Evolutionary conservation across 2,797 vertebrate genomes (phyloP).

Genomic region (Poecilia picta): DNA sequence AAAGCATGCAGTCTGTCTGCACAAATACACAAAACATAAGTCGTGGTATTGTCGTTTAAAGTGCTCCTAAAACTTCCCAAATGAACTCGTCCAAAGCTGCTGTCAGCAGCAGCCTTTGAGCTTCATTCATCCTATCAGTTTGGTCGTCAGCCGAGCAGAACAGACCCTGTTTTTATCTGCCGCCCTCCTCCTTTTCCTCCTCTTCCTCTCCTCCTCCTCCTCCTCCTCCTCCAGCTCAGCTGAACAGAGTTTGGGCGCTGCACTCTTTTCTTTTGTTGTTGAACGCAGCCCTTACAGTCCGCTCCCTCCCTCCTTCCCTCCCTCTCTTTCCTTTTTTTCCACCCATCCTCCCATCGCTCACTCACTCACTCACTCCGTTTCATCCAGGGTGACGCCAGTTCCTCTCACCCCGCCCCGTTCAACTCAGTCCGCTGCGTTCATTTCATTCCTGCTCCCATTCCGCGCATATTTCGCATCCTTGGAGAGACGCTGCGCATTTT

Average conservation of each 20-base stretch:
- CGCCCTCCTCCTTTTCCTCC: constrained; percentile 9
- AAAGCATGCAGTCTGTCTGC: neutral
- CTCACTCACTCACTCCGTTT: constrained; percentile 68
- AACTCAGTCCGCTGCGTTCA: constrained; percentile 93
- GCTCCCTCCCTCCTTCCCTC: constrained; percentile 30
- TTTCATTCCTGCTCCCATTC: constrained; percentile 99
- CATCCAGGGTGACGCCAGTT: constrained; percentile 86
- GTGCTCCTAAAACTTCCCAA: neutral
- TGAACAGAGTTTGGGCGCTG: constrained; percentile 67
- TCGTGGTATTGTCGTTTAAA: neutral
- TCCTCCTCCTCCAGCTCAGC: constrained; percentile 6
- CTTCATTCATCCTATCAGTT: constrained; percentile 23
- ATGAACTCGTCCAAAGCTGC: neutral
- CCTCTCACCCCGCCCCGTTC: constrained; percentile 82
- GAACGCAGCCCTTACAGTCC: constrained; percentile 66
- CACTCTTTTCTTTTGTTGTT: constrained; percentile 75
- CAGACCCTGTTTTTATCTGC: constrained; percentile 27
- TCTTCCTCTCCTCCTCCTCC: neutral
- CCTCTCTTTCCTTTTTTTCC: constrained; percentile 34
- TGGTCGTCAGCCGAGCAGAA: constrained; percentile 36
- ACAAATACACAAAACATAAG: neutral
- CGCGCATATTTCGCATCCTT: constrained; percentile 97
- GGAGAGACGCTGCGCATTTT: constrained; percentile 79
- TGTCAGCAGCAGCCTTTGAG: constrained; percentile 2
- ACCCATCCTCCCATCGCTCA: constrained; percentile 59